Evolutionary conservation across 1,140 invertebrate species (phyloP), one percentile per base, ranked within the genome.

Genomic region (Drosophila bocki): DNA sequence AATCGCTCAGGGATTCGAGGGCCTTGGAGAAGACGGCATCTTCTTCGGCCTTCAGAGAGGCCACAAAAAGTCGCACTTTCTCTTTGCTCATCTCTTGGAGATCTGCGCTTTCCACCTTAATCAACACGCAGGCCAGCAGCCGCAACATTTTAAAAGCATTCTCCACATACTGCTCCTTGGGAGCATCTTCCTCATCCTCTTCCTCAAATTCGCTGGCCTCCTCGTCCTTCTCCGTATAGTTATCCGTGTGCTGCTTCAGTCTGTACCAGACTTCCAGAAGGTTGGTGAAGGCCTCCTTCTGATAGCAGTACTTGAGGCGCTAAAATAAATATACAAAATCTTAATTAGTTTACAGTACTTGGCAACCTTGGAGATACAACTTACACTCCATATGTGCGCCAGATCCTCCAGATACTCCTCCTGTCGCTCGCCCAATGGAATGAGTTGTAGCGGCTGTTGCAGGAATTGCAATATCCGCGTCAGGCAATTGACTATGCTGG

Each of bases 391-490:
- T 39, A 93, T 80, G 57, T 93, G 90, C 13, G 86, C 90, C 48
- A 93, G n/a, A 44, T 86, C 92, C 41, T 93, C 92, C 2, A 88
- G 67, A 29, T 91, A 91, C 39, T 88, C 84, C 45, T 87, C 84
- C 53, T 88, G 84, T 0, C 84, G 77, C 33, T 90, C 84, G 6
- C 81, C 85, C 33, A 88, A 41, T 15, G 84, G 84, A 42, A 84
- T 32, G 12, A 88, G 50, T 51, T 88, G 85, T 33, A 57, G 56
- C 3, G 84, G 81, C 69, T 88, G 84, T 41, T 90, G 84, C 41
- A 88, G 65, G 7, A 90, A 88, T 37, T 78, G 17, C 29, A 88
- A 22, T 22, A 88, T 88, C 11, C 84, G 74, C 17, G 69, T 78
- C 1, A 88, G 37, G 17, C 84, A 88, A n/a, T 54, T 71, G 53